phyloP scores from a whole-genome alignment of 2,113 vertebrate species.

The Montifringilla adamsi region DNA sequence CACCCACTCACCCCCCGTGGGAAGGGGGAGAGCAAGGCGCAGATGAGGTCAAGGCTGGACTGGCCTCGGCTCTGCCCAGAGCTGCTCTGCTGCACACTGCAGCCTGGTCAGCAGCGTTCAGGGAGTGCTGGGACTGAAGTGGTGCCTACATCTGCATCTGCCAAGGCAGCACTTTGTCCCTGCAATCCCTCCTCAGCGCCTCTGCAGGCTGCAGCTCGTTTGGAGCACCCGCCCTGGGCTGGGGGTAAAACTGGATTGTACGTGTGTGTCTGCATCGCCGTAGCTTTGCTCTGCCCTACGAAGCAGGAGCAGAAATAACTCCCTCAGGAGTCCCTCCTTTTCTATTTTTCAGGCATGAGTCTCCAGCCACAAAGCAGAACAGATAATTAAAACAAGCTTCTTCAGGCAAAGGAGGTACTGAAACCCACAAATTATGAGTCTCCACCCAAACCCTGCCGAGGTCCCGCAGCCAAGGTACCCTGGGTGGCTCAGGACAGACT shows the following conservation, averaged over 20 bases:
- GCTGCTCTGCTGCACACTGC: fast-evolving
- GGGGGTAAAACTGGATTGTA: neutral
- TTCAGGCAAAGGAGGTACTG: neutral
- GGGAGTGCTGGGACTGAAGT: fast-evolving
- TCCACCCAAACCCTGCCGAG: neutral
- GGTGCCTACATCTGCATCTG: neutral
- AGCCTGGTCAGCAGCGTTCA: fast-evolving
- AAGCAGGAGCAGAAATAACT: neutral
- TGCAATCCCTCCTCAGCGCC: neutral
- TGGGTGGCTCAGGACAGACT: neutral
- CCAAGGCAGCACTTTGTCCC: fast-evolving
- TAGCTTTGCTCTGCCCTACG: neutral
- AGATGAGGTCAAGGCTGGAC: neutral
- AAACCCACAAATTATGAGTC: neutral
- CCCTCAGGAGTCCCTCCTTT: neutral
- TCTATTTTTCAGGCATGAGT: neutral
- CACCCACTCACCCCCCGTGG: fast-evolving
- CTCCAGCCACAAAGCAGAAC: neutral
- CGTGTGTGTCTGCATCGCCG: fast-evolving
- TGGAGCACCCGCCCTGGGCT: neutral
- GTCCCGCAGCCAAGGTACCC: fast-evolving
- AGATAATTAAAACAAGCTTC: neutral
- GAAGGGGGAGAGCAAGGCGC: fast-evolving
- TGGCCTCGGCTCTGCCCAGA: fast-evolving
- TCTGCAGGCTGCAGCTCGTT: neutral